These are phyloP conservation scores for Vulpes lagopus DNA, from an alignment of 2,113 vertebrate species.

Conservation along the genomic window DNA sequence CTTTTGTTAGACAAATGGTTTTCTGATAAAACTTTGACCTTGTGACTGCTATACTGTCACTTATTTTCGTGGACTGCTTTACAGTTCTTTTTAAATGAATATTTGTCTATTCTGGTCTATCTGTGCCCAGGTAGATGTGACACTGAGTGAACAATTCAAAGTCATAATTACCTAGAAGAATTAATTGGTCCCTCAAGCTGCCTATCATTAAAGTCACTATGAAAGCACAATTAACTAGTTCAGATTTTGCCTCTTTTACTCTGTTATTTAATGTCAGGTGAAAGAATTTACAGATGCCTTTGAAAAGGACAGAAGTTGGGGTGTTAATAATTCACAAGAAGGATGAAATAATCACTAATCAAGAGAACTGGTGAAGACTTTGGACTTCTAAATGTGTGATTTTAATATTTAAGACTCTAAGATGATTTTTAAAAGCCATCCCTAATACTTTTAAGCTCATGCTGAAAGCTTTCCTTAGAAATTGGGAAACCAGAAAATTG, in stretches of 20 bases:
- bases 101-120: background rate
- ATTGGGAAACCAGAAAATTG: background rate
- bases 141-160: background rate
- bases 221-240: background rate
- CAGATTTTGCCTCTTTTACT: background rate
- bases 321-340: background rate
- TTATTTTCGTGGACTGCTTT: background rate
- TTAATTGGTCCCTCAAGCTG: background rate
- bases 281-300: background rate
- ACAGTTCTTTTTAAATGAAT: background rate
- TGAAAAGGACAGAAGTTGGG: background rate
- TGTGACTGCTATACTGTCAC: background rate
- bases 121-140: background rate
- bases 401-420: slow-evolving; percentile 37
- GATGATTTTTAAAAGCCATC: background rate
- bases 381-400: background rate
- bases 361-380: background rate
- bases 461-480: background rate
- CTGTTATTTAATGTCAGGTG: background rate
- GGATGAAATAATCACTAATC: background rate
- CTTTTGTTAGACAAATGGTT: background rate
- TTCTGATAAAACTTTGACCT: slow-evolving; percentile 38
- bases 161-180: background rate
- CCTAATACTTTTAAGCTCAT: slow-evolving; percentile 3
- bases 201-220: background rate